A percentile compares a stretch with the other conserved stretches of the same genome.
Evolutionary conservation across 1,140 invertebrate species (phyloP).

Genomic region (Trichonephila clavipes): DNA sequence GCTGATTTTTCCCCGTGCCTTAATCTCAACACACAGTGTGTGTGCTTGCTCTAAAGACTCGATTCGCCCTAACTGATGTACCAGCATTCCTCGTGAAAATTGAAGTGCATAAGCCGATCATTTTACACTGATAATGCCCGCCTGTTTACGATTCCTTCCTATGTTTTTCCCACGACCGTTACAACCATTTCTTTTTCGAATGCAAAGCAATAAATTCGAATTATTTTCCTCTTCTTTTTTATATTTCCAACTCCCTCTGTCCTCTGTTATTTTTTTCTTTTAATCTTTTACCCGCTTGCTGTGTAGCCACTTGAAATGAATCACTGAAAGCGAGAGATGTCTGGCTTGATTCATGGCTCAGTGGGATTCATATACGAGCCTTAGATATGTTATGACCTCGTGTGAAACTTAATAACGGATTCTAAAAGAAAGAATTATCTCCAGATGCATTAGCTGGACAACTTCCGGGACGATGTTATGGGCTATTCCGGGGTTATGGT

Average conservation of each 20-base stretch:
- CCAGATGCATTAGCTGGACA: constrained; percentile 37
- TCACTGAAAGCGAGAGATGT: neutral
- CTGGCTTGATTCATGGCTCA: constrained; percentile 23
- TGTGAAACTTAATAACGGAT: constrained; percentile 31
- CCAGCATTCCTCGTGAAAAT: constrained; percentile 18
- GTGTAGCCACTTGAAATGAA: neutral
- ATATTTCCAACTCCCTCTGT: too few relatives aligned
- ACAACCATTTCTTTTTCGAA: constrained; percentile 1
- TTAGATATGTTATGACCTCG: constrained; percentile 26
- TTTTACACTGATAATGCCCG: constrained; percentile 20
- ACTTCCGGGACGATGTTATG: constrained; percentile 22
- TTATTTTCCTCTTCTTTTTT: neutral
- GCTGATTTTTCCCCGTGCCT: neutral
- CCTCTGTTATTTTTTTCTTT: neutral
- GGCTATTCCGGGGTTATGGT: neutral
- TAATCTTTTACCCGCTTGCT: neutral
- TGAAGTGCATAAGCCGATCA: constrained; percentile 28
- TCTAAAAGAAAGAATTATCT: constrained; percentile 35
- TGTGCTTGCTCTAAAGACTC: neutral
- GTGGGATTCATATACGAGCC: neutral
- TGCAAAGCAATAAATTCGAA: constrained; percentile 26
- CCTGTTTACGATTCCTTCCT: constrained; percentile 14
- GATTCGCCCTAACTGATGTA: neutral
- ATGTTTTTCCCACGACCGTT: constrained; percentile 7
- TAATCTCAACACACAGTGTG: neutral